Evolutionary conservation across 2,113 vertebrate species (phyloP).

Genomic region (Colistium nudipinnis): DNA sequence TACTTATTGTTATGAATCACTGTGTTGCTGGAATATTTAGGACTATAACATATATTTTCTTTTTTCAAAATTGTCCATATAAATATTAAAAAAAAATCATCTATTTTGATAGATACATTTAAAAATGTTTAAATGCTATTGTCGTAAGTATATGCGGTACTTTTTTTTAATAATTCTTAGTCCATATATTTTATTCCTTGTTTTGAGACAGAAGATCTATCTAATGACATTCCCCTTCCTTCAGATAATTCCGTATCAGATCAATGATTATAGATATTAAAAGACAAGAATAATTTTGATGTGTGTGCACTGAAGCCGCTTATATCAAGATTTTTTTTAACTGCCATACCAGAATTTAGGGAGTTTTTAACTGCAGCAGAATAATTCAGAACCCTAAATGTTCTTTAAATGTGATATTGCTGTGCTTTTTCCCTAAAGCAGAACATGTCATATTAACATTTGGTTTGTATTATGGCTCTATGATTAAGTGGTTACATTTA

Average conservation of each 20-base stretch:
- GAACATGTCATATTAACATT: too few relatives aligned
- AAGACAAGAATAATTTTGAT: too few relatives aligned
- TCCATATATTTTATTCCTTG: not conserved
- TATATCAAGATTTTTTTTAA: too few relatives aligned
- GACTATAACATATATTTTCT: not conserved
- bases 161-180: not conserved
- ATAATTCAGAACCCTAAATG: too few relatives aligned
- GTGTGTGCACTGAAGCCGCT: too few relatives aligned
- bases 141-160: not conserved
- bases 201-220: not conserved
- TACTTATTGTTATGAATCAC: slow-evolving; percentile 34
- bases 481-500: too few relatives aligned
- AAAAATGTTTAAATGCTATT: not conserved
- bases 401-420: too few relatives aligned
- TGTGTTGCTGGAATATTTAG: not conserved
- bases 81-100: not conserved
- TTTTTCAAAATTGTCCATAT: not conserved
- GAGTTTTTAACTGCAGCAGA: too few relatives aligned
- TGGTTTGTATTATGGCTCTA: too few relatives aligned
- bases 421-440: too few relatives aligned
- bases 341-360: too few relatives aligned
- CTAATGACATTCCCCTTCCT: not conserved
- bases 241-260: not conserved
- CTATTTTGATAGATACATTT: not conserved
- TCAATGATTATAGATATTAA: too few relatives aligned